Conservation (phyloP, 2,797 vertebrate species). For the Botia kubotai region DNA sequence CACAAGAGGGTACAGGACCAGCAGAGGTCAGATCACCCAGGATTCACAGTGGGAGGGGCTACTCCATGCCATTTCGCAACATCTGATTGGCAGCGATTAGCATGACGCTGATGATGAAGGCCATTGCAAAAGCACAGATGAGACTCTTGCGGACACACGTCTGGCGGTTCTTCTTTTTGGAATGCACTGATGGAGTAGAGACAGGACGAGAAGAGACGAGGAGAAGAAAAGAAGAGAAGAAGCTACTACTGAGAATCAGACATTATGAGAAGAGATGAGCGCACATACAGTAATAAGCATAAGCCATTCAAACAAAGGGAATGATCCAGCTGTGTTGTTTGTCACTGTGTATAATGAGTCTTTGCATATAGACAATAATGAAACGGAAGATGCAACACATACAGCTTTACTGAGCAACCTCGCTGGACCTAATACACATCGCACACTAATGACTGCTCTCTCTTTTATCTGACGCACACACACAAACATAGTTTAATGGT, state of each 20-base stretch:
- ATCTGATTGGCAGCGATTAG: constrained; percentile 99
- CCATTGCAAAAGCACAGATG: constrained; percentile 98
- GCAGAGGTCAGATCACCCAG: constrained; percentile 66
- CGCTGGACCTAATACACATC: constrained; percentile 5
- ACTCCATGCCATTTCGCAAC: constrained; percentile 99
- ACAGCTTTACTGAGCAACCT: neutral
- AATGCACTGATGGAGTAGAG: constrained; percentile 72
- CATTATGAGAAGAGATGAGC: constrained; percentile 34
- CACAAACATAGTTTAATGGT: constrained; percentile 1
- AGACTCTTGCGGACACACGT: constrained; percentile 97
- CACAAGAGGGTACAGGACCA: constrained; percentile 43
- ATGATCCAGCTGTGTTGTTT: constrained; percentile 26
- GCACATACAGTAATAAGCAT: constrained; percentile 23
- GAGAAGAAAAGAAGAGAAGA: neutral
- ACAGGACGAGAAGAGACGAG: constrained; percentile 29
- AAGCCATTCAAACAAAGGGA: constrained; percentile 23
- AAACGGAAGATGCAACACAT: neutral
- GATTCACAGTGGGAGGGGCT: constrained; percentile 83
- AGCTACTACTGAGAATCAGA: constrained; percentile 15
- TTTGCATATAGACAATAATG: constrained; percentile 40
- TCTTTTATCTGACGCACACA: neutral
- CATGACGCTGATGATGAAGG: constrained; percentile 99
- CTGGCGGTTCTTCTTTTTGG: constrained; percentile 89
- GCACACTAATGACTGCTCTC: constrained; percentile 15
- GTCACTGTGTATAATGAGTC: constrained; percentile 34